phyloP scores from a whole-genome alignment of 2,888 invertebrate species.

The Amphipoea oculea region DNA sequence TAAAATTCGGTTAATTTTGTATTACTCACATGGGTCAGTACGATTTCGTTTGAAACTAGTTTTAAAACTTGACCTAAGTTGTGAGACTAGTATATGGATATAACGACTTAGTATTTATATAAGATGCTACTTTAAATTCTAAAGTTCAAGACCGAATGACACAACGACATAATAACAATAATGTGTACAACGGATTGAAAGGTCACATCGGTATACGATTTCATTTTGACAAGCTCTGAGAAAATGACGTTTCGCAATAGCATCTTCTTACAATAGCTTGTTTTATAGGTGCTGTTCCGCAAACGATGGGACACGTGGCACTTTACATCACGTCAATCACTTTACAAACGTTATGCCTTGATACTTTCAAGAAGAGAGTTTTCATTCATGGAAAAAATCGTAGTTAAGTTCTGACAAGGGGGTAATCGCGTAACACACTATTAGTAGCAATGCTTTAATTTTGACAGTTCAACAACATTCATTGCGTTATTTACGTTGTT shows the following conservation, averaged over 20 bases:
- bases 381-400: not conserved
- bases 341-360: not conserved
- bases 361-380: not conserved
- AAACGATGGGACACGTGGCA: slow-evolving; percentile 9
- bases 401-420: not conserved
- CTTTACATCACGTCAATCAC: not conserved
- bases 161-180: slow-evolving; percentile 59
- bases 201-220: slow-evolving; percentile 52
- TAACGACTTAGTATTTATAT: slow-evolving; percentile 41
- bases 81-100: slow-evolving; percentile 26
- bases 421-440: not conserved
- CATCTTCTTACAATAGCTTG: slow-evolving; percentile 7
- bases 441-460: no score
- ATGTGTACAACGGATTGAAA: slow-evolving; percentile 40
- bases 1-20: slow-evolving; percentile 29
- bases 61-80: slow-evolving; percentile 18
- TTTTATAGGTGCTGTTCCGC: slow-evolving; percentile 1
- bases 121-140: slow-evolving; percentile 42
- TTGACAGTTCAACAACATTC: not conserved
- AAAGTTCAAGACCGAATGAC: slow-evolving; percentile 60
- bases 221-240: slow-evolving; percentile 54
- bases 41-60: slow-evolving; percentile 33
- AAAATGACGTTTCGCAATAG: slow-evolving; percentile 30
- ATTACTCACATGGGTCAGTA: slow-evolving; percentile 29
- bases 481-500: no score